Base-by-base conservation (phyloP, 2,888 invertebrate genomes). In the Aelia acuminata region DNA sequence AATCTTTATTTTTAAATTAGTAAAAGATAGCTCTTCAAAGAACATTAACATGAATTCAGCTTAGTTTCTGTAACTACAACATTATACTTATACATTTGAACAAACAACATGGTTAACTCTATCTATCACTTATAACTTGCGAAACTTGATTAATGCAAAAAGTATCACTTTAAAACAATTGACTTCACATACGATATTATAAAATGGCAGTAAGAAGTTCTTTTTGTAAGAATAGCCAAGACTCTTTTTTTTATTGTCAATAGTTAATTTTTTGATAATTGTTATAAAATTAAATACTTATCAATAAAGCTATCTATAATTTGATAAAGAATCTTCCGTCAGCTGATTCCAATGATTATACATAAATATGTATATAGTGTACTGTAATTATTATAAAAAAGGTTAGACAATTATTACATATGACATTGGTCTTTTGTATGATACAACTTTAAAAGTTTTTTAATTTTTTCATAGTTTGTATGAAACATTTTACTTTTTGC, bases 141-240 rank as follows among this genome's bases (percentile, higher is more conserved):
- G 11, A 53, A 15, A 3, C 13, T 57, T 57, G 13, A 57, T 53
- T n/a, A 53, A 8, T 8, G 26, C 26, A 26, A 3, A 3, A 57
- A 13, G 13, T 57, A 57, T 57, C 3, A 57, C 26, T 57, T 26
- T 57, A 15, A 26, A 31, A 57, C 26, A 57, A 13, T 57, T n/a
- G 8, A 26, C 3, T 26, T 26, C 15, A 57, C 26, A 15, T 53
- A 53, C 53, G 10, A n/a, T 10, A 53, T 53, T n/a, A 53, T 53
- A 53, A 18, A 48, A 49, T 85, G 47, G 47, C 49, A 47, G 49
- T 85, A n/a, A 84, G 43, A 84, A 43, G 84, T 84, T 47, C n/a
- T 8, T 15, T 39, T 84, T 57, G 57, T 57, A 26, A 57, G 57
- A 57, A 57, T 15, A 57, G 57, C 26, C 3, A 26, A 26, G 26